phyloP scores from a whole-genome alignment of 2,888 invertebrate genomes.

The Cinara cedri region DNA sequence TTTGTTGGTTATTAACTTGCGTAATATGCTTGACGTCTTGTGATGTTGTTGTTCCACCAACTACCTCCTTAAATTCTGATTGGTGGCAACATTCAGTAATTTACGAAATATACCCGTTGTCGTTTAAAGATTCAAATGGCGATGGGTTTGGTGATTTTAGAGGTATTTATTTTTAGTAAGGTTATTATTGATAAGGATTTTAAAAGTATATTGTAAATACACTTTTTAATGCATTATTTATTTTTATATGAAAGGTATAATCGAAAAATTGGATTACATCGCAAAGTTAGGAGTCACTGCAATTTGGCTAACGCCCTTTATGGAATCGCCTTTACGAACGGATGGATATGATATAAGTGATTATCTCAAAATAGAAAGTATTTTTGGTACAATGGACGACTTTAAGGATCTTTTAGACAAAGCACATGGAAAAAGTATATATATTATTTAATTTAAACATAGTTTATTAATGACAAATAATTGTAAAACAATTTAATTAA shows the following conservation, averaged over 20 bases:
- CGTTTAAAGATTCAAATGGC: constrained; percentile 37
- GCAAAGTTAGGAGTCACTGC: constrained; percentile 28
- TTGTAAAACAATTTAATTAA: background rate
- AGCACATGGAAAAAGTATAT: constrained; percentile 33
- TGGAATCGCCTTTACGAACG: constrained; percentile 33
- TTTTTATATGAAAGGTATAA: constrained; percentile 9
- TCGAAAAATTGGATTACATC: constrained; percentile 41
- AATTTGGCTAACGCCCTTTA: constrained; percentile 50
- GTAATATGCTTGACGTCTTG: background rate
- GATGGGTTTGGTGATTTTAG: constrained; percentile 36
- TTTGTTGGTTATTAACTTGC: background rate
- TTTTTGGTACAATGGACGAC: constrained; percentile 29
- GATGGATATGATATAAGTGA: constrained; percentile 30
- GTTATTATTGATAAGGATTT: background rate
- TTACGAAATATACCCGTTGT: constrained; percentile 49
- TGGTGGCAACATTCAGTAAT: constrained; percentile 43
- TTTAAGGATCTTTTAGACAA: constrained; percentile 18
- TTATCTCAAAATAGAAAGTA: background rate
- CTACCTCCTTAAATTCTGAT: background rate
- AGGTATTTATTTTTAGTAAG: background rate
- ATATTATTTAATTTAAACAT: background rate
- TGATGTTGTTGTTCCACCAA: constrained; percentile 11
- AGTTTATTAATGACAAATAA: background rate
- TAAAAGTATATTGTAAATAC: background rate
- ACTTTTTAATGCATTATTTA: too few relatives aligned